Evolutionary conservation across 2,888 invertebrate genomes (phyloP), one percentile per base, ranked within the genome.

Genomic region (Coenonympha arcania): DNA sequence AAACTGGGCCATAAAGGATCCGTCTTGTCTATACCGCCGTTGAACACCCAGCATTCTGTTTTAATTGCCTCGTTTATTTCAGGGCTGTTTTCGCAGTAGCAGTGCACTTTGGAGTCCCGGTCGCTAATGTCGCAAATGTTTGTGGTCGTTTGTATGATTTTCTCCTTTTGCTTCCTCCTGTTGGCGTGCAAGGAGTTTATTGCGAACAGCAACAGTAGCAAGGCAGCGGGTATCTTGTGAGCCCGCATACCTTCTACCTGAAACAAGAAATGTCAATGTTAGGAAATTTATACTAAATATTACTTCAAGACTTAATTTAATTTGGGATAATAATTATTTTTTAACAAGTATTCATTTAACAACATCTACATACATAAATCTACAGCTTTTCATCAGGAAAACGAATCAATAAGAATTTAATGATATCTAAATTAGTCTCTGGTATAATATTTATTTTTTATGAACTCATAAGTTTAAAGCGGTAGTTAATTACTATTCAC

Each of bases 11-110:
- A 94, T 52, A 92, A 79, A 15, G 89, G 87, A 67, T 93, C 91
- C 51, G 91, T 89, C 65, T 87, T 88, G 37, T 90, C 88, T 63
- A 92, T 88, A 15, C 90, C 90, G 45, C 88, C 88, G 56, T 90
- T 90, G 77, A 93, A 91, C 2, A 94, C 89, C 90, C 91, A 90
- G 68, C 95, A 95, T 76, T 92, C 92, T 52, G 92, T 92, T 61
- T 91, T 90, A 11, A 90, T 88, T 3, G 92, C 92, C 66, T 89
- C 80, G 61, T 85, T 85, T 54, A 84, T 69, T 50, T 85, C 79
- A 60, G 87, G 87, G 39, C 86, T 85, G 54, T 85, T 85, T 63
- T 90, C 88, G 68, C 93, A 93, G 66, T 90, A 89, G 71, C 93
- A 93, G 60, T 88, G 90, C 18, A 91, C 83, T 60, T 90, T 89